Evolutionary conservation across 2,888 invertebrate species (phyloP).

Genomic region (Stenurella melanura): DNA sequence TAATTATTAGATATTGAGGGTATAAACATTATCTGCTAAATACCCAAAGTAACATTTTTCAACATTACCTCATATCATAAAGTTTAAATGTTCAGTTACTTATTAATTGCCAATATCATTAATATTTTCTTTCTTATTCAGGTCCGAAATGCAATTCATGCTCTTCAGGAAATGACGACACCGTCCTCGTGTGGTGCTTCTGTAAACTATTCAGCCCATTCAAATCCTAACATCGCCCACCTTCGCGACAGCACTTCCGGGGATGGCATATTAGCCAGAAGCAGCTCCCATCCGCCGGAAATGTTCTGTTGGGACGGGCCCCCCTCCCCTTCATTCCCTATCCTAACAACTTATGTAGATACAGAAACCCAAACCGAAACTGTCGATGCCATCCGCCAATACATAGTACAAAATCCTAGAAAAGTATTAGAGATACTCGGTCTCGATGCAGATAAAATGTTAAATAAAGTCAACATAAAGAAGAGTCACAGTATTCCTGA

Average conservation of each 20-base stretch:
- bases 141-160: constrained; percentile 89
- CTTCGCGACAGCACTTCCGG: constrained; percentile 67
- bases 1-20: too few relatives aligned
- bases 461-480: constrained; percentile 63
- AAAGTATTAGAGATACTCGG: constrained; percentile 84
- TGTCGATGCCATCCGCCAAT: constrained; percentile 78
- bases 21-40: too few relatives aligned
- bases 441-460: constrained; percentile 77
- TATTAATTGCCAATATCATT: too few relatives aligned
- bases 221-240: constrained; percentile 81
- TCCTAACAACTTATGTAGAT: constrained; percentile 60
- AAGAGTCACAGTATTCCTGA: constrained; percentile 66
- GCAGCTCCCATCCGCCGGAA: constrained; percentile 90
- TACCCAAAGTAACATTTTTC: too few relatives aligned
- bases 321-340: constrained; percentile 49
- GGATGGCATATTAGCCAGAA: constrained; percentile 80
- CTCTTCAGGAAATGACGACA: constrained; percentile 87
- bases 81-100: too few relatives aligned
- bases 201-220: constrained; percentile 82
- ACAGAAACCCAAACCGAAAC: constrained; percentile 79
- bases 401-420: constrained; percentile 83
- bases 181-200: constrained; percentile 73
- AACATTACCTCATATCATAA: too few relatives aligned
- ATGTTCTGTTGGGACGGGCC: constrained; percentile 85
- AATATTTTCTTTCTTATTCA: constrained; percentile 64